These are phyloP conservation scores for Stenolophus ochropezus DNA, from an alignment of 2,888 invertebrate genomes.

Conservation along the genomic window DNA sequence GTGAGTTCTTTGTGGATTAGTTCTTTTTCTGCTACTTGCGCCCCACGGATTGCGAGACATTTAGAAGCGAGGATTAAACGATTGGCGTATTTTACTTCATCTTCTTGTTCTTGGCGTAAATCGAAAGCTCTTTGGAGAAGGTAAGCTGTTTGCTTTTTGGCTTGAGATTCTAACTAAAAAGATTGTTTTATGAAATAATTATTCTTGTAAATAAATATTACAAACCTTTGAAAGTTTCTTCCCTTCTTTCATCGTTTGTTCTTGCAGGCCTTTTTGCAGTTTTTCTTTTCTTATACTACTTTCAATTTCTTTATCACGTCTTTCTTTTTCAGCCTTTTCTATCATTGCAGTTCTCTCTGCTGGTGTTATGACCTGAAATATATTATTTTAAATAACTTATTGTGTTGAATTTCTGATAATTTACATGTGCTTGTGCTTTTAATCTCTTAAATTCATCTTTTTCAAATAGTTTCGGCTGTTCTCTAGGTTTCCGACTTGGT, in stretches of 20 bases:
- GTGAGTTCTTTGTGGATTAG: conserved; percentile 76
- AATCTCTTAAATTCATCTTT: conserved; percentile 78
- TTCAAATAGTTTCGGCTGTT: conserved; percentile 78
- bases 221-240: conserved; percentile 56
- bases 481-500: conserved; percentile 74
- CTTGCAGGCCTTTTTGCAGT: conserved; percentile 66
- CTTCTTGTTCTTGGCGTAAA: conserved; percentile 77
- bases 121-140: conserved; percentile 75
- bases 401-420: conserved; percentile 35
- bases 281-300: conserved; percentile 76
- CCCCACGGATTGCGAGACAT: conserved; percentile 89
- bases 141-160: conserved; percentile 73
- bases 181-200: background rate
- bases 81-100: conserved; percentile 83
- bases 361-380: conserved; percentile 70
- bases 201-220: background rate
- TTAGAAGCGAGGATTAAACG: conserved; percentile 88
- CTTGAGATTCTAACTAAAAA: conserved; percentile 73
- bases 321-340: conserved; percentile 72
- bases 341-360: conserved; percentile 73
- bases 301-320: conserved; percentile 74
- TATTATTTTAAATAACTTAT: background rate
- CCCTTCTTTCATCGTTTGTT: conserved; percentile 63
- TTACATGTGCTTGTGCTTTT: conserved; percentile 77
- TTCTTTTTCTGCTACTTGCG: conserved; percentile 82